Evolutionary conservation across 2,797 vertebrate genomes (phyloP).

Genomic region (Lepilemur septentrionalis): DNA sequence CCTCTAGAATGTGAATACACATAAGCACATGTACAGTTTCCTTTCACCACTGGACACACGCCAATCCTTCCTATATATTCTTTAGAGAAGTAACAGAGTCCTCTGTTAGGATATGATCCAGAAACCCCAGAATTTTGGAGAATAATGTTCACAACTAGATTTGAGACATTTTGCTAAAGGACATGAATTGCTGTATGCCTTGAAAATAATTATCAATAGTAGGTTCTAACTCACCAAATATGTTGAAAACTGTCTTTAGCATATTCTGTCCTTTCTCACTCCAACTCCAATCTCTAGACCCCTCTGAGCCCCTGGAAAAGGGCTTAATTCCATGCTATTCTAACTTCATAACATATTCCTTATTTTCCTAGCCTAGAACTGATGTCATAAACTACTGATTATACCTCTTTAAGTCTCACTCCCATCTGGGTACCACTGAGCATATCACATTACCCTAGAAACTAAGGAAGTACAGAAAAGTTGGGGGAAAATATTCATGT

Average conservation of each 20-base stretch:
- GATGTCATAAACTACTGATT: constrained; percentile 58
- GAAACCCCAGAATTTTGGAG: constrained; percentile 2
- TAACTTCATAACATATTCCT: constrained; percentile 30
- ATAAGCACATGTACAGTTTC: background rate
- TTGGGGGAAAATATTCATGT: constrained; percentile 24
- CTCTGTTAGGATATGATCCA: background rate
- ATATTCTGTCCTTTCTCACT: background rate
- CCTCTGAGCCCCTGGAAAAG: background rate
- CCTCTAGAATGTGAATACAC: background rate
- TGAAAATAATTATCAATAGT: background rate
- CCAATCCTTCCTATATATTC: background rate
- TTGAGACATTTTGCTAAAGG: constrained; percentile 31
- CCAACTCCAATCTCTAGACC: background rate
- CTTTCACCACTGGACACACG: background rate
- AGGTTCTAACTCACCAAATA: background rate
- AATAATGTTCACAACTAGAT: background rate
- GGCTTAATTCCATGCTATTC: background rate
- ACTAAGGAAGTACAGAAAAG: constrained; percentile 46
- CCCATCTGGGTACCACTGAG: constrained; percentile 20
- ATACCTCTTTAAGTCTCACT: background rate
- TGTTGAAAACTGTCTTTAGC: background rate
- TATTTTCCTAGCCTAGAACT: constrained; percentile 59
- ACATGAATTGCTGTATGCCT: background rate
- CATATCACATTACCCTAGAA: constrained; percentile 47
- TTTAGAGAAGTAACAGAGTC: background rate